These are phyloP conservation scores for Cynoglossus semilaevis DNA, from an alignment of 2,113 vertebrate genomes.

Conservation along the genomic window DNA sequence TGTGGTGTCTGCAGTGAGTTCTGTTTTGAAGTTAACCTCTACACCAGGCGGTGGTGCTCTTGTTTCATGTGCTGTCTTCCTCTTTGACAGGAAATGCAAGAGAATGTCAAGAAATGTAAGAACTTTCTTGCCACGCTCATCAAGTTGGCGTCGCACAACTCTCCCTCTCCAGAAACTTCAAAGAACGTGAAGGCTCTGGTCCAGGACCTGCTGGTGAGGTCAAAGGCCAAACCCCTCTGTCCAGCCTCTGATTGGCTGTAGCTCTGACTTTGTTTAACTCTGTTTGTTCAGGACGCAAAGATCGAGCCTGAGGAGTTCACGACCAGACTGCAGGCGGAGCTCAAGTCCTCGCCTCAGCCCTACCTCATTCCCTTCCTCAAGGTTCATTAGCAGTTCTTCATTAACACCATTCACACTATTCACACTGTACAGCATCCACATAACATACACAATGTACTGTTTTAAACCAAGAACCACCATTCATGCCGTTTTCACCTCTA, in stretches of 20 bases:
- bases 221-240: accelerated
- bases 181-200: constrained; percentile 87
- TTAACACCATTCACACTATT: background rate
- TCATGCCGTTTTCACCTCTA: too few relatives aligned
- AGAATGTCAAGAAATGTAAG: constrained; percentile 90
- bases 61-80: background rate
- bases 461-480: too few relatives aligned
- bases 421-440: background rate
- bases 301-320: constrained; percentile 90
- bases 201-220: constrained; percentile 84
- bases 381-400: constrained; percentile 43
- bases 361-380: constrained; percentile 90
- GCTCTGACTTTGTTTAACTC: background rate
- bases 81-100: constrained; percentile 82
- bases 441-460: too few relatives aligned
- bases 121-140: constrained; percentile 87
- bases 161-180: constrained; percentile 83
- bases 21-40: background rate
- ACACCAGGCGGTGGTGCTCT: too few relatives aligned
- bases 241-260: background rate
- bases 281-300: constrained; percentile 81
- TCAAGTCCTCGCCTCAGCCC: constrained; percentile 88
- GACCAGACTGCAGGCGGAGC: constrained; percentile 82
- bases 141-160: constrained; percentile 86
- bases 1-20: constrained; percentile 76